Evolutionary conservation across 2,113 vertebrate species (phyloP), one percentile per base, ranked within the genome.

Genomic region (Hemibagrus wyckioides): DNA sequence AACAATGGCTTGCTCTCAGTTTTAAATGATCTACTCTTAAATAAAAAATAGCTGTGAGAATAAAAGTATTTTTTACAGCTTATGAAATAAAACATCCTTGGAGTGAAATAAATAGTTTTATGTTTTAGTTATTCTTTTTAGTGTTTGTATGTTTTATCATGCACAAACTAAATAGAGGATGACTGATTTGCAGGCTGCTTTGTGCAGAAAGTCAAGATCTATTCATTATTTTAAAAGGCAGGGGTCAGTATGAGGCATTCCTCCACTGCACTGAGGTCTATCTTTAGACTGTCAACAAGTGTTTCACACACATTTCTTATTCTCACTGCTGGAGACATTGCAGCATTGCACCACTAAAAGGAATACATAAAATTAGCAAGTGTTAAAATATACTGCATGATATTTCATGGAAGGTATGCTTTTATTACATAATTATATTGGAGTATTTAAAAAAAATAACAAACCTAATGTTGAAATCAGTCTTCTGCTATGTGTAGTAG

Each of bases 231-330:
- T 52, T 56, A 80, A 56, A 80, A 80, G 52, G 52, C 52, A 80
- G 81, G 57, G 75, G 79, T 33, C 50, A 84, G 59, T 61, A 75
- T 33, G 56, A 85, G 30, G 56, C 85, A 85, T 88, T 76, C 59
- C 33, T 88, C 44, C 54, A 86, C 69, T 57, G 86, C 48, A 83
- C 87, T 73, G 87, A 79, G 57, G 56, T 63, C 86, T 89, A 90
- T 91, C 56, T 91, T 85, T 90, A 90, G 89, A 56, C 2, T 48
- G 56, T 82, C 48, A 19, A 82, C 76, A 59, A 80, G 39, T 80
- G 79, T 69, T 82, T 77, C 44, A 54, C 50, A 80, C 30, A 56
- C 76, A 80, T 56, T 23, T 80, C 50, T 80, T 36, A 56, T n/a
- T 56, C 30, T 80, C 77, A 56, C 30, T 52, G 28, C 77, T 80